Evolutionary conservation across 2,113 vertebrate genomes (phyloP).

Genomic region (Solenodon paradoxus): DNA sequence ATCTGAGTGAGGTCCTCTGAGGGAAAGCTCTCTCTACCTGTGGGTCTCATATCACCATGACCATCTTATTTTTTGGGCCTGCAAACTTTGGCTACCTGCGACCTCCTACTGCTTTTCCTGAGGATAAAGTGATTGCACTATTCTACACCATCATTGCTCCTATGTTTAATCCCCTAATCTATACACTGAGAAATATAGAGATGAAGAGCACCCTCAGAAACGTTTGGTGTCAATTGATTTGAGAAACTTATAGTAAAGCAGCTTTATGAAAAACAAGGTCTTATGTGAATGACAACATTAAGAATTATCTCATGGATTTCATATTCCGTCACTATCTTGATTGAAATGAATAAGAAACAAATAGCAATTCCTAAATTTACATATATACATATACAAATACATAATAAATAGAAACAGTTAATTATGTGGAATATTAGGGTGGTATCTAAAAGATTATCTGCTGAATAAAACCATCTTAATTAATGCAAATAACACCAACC

Average conservation of each 20-base stretch:
- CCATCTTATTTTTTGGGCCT: neutral
- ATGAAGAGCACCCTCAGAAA: neutral
- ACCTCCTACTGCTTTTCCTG: neutral
- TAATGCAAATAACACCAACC: too few species aligned
- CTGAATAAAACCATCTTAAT: too few species aligned
- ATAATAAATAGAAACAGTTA: too few species aligned
- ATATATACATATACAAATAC: too few species aligned
- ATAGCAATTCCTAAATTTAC: too few species aligned
- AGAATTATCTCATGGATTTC: neutral
- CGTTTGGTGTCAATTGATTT: neutral
- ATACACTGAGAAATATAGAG: constrained; percentile 1
- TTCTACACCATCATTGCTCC: constrained; percentile 10
- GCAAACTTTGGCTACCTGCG: neutral
- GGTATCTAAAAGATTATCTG: too few species aligned
- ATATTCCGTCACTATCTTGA: neutral
- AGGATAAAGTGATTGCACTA: neutral
- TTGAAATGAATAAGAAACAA: neutral
- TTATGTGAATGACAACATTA: neutral
- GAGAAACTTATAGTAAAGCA: neutral
- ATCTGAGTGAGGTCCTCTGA: neutral
- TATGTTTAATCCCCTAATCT: constrained; percentile 24
- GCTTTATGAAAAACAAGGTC: neutral
- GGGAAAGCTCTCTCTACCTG: neutral
- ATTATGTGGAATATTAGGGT: too few species aligned
- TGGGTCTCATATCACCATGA: neutral